Percentiles rank a stretch among this genome's conserved stretches.
phyloP scores from a whole-genome alignment of 2,113 vertebrate species.

The Sterrhoptilus dennistouni region DNA sequence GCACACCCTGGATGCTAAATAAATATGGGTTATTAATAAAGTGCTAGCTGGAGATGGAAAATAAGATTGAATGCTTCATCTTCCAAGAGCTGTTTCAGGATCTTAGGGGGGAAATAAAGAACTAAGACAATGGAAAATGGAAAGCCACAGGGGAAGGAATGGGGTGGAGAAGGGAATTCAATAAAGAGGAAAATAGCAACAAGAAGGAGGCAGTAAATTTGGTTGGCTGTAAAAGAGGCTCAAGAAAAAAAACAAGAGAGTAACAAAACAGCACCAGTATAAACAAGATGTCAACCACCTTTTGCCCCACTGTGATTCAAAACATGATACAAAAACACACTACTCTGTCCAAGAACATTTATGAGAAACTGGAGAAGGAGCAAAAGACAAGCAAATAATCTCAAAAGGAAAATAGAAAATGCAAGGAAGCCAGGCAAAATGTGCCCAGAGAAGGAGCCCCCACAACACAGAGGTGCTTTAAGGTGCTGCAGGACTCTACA shows the following conservation, averaged over 20 bases:
- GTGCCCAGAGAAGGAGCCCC: background rate
- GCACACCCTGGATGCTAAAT: slow-evolving; percentile 53
- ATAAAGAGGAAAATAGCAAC: slow-evolving; percentile 44
- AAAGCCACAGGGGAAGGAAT: background rate
- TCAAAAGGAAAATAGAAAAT: background rate
- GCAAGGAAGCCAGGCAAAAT: background rate
- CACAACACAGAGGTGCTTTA: background rate
- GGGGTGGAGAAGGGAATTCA: background rate
- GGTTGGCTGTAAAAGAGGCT: background rate
- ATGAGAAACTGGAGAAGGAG: background rate
- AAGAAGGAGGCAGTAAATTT: slow-evolving; percentile 27
- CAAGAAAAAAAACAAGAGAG: background rate
- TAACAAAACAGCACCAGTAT: background rate
- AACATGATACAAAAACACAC: background rate
- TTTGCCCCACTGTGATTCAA: background rate
- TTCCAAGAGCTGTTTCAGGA: slow-evolving; percentile 26
- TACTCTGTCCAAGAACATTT: background rate
- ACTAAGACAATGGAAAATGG: slow-evolving; percentile 48
- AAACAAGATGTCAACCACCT: slow-evolving; percentile 7
- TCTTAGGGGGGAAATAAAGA: slow-evolving; percentile 46
- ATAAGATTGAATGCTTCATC: slow-evolving; percentile 55
- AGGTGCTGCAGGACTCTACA: background rate
- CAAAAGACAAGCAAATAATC: background rate
- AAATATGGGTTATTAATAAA: slow-evolving; percentile 69
- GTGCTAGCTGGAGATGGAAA: slow-evolving; percentile 47